Evolutionary conservation across 2,113 vertebrate species (phyloP).

Genomic region (Nansenia antarctica): DNA sequence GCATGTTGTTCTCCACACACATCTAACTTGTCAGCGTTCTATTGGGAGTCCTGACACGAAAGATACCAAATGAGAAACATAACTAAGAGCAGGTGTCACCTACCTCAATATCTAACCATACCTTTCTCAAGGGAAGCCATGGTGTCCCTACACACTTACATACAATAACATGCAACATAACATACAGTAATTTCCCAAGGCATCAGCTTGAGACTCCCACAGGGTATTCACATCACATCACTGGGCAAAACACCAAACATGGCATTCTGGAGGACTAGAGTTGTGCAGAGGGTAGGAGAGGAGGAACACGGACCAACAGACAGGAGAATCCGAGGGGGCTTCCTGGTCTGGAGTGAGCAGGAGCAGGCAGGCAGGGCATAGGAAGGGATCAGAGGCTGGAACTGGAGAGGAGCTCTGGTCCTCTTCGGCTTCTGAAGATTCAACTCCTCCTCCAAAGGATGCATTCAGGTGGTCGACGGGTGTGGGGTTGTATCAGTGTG

Average conservation of each 20-base stretch:
- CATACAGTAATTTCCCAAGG: neutral
- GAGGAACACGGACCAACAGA: neutral
- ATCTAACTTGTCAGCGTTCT: neutral
- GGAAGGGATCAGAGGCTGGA: neutral
- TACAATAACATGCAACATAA: neutral
- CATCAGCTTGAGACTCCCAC: neutral
- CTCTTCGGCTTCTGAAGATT: constrained; percentile 19
- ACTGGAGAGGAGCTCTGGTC: neutral
- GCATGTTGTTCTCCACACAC: neutral
- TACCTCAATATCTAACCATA: neutral
- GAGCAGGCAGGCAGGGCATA: constrained; percentile 24
- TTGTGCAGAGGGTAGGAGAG: neutral
- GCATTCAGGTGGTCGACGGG: constrained; percentile 15
- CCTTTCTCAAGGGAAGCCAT: neutral
- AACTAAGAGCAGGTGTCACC: neutral
- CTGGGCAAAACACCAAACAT: neutral
- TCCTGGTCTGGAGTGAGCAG: constrained; percentile 19
- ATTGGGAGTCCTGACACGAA: neutral
- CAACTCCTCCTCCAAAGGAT: constrained; percentile 2
- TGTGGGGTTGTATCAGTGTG: neutral
- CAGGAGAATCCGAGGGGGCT: neutral
- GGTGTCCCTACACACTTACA: constrained; percentile 8
- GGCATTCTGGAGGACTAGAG: neutral
- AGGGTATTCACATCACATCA: neutral
- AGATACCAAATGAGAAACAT: neutral